A percentile compares a stretch with the other conserved stretches of the same genome.
These are phyloP conservation scores for Zaprionus vittiger DNA, from an alignment of 1,140 invertebrate genomes.

Conservation along the genomic window DNA sequence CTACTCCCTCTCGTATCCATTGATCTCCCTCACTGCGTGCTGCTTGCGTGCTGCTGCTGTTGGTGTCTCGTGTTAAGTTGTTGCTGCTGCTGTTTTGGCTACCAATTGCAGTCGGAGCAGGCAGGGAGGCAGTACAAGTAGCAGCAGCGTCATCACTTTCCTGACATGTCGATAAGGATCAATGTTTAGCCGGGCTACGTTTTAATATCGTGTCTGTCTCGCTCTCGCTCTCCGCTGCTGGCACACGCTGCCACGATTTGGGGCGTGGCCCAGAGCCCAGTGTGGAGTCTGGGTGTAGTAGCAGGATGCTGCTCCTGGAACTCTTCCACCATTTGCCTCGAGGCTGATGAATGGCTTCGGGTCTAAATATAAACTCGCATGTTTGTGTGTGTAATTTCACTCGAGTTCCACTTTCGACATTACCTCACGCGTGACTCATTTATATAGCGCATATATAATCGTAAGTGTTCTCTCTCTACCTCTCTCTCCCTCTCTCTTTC, in stretches of 20 bases:
- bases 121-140: slow-evolving; percentile 15
- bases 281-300: slow-evolving; percentile 9
- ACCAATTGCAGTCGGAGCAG: slow-evolving; percentile 57
- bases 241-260: slow-evolving; percentile 69
- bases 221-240: slow-evolving; percentile 11
- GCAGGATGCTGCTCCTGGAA: neutral
- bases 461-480: slow-evolving; percentile 18
- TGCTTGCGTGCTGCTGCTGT: slow-evolving; percentile 40
- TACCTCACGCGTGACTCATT: slow-evolving; percentile 36
- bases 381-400: slow-evolving; percentile 2
- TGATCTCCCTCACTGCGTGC: slow-evolving; percentile 28
- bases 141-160: slow-evolving; percentile 34
- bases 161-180: slow-evolving; percentile 77
- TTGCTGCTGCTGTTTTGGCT: slow-evolving; percentile 69
- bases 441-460: slow-evolving; percentile 37
- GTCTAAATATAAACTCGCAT: slow-evolving; percentile 10
- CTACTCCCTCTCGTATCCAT: neutral
- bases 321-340: slow-evolving; percentile 31
- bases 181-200: slow-evolving; percentile 73
- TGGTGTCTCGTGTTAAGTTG: slow-evolving; percentile 73
- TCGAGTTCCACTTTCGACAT: slow-evolving; percentile 7
- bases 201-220: slow-evolving; percentile 60
- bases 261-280: slow-evolving; percentile 55
- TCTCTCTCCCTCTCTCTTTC: slow-evolving; percentile 19
- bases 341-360: slow-evolving; percentile 7